Base-by-base conservation (phyloP, 1,140 invertebrate genomes). In the Bradysia coprophila region DNA sequence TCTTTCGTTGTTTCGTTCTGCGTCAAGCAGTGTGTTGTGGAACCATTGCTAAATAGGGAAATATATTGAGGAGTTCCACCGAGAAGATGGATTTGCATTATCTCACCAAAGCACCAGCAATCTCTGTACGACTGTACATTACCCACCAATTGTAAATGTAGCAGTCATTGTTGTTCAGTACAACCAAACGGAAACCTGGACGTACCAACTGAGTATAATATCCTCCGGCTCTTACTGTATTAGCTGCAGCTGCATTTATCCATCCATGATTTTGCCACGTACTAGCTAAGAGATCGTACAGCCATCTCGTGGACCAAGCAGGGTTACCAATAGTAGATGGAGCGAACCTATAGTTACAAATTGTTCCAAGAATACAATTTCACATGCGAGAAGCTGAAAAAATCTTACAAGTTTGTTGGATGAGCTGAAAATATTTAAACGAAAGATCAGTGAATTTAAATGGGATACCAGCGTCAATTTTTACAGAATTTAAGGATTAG, bases 81-180 rank as follows among this genome's bases (percentile, higher is more conserved):
- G n/a, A n/a, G n/a, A n/a, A n/a, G n/a, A n/a, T n/a, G n/a, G n/a
- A n/a, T n/a, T n/a, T n/a, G n/a, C n/a, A n/a, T n/a, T n/a, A n/a
- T n/a, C n/a, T n/a, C n/a, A n/a, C n/a, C 3, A 98, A 64, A 57
- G 97, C 86, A 10, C 80, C 86, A 2, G 85, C 85, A 2, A 93
- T 93, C 66, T 98, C 94, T 1, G 90, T 96, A 44, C 88, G 86
- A 56, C 98, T 98, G 16, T 97, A 64, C 8, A 97, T 64, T 10
- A 98, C 63, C 91, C 94, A 98, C 89, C 91, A 91, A 62, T 92
- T 94, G 58, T 90, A 90, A 52, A 89, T 91, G 53, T 94, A 92
- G 56, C 89, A 93, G 57, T 90, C 92, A 62, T 94, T 93, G 75
- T 86, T 92, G 49, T 93, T 93, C 1, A 93, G 66, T 0, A 87